Evolutionary conservation across 2,113 vertebrate genomes (phyloP).

Genomic region (Microcebus ravelobensis): DNA sequence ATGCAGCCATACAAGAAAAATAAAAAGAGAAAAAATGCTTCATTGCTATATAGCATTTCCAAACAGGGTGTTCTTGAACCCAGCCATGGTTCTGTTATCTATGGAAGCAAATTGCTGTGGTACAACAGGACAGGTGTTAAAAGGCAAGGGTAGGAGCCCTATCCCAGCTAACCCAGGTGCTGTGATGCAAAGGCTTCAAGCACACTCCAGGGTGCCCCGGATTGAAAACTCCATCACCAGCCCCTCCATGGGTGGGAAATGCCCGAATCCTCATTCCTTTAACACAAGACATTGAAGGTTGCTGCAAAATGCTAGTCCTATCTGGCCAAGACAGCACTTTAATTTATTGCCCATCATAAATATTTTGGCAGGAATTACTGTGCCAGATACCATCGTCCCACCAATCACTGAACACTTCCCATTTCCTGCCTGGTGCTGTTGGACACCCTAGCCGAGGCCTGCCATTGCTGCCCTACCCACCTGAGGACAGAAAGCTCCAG

Average conservation of each 20-base stretch:
- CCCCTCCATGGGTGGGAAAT: neutral
- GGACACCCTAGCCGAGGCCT: neutral
- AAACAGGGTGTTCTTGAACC: constrained; percentile 53
- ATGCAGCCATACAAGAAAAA: constrained; percentile 37
- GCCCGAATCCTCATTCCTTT: neutral
- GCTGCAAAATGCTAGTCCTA: neutral
- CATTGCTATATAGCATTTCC: constrained; percentile 54
- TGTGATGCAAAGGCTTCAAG: fast-evolving
- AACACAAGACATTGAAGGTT: neutral
- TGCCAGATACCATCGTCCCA: neutral
- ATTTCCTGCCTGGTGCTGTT: neutral
- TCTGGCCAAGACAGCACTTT: no score
- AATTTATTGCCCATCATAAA: neutral
- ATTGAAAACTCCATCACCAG: neutral
- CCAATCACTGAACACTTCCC: neutral
- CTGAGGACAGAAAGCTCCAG: neutral
- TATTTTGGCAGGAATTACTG: neutral
- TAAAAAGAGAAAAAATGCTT: constrained; percentile 49
- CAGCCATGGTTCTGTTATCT: neutral
- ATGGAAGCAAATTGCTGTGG: neutral
- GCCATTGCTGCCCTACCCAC: neutral
- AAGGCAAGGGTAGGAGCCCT: fast-evolving
- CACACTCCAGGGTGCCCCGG: fast-evolving
- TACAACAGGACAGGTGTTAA: neutral
- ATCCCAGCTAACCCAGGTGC: fast-evolving